Evolutionary conservation across 2,888 invertebrate species (phyloP).

Genomic region (Dolichomitus sp.): DNA sequence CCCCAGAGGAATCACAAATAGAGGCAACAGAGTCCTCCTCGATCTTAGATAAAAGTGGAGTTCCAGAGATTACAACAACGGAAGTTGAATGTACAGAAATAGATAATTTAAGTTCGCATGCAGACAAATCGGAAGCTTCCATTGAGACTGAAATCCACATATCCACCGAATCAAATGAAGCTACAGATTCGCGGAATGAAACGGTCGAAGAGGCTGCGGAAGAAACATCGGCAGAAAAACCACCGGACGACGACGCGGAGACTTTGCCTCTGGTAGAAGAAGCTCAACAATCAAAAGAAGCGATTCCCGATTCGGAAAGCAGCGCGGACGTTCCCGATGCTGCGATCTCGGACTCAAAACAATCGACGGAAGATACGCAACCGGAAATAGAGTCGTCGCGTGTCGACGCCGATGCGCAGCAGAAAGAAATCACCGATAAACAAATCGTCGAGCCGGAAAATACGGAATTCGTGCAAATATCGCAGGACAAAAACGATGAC

Average conservation of each 20-base stretch:
- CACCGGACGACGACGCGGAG: background rate
- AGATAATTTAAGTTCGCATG: conserved; percentile 27
- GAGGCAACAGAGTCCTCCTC: background rate
- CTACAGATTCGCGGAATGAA: background rate
- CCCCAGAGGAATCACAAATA: background rate
- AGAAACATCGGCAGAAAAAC: background rate
- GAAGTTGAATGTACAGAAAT: background rate
- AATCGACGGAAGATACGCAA: conserved; percentile 67
- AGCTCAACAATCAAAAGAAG: background rate
- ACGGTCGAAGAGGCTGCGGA: background rate
- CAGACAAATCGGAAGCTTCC: conserved; percentile 35
- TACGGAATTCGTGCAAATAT: conserved; percentile 84
- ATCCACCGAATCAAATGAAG: background rate
- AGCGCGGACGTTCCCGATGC: conserved; percentile 10
- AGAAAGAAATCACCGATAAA: conserved; percentile 73
- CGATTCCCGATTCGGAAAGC: conserved; percentile 13
- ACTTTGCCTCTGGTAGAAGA: background rate
- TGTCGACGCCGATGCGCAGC: conserved; percentile 73
- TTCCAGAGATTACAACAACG: background rate
- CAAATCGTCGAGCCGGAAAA: conserved; percentile 77
- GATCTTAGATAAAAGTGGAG: background rate
- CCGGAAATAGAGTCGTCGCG: conserved; percentile 78
- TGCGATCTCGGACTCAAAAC: conserved; percentile 5
- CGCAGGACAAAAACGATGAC: conserved; percentile 82
- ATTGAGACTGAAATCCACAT: conserved; percentile 14